Percentiles rank a stretch among this genome's conserved stretches.
Evolutionary conservation across 2,888 invertebrate genomes (phyloP).

Genomic region (Drosophila meridionalis): DNA sequence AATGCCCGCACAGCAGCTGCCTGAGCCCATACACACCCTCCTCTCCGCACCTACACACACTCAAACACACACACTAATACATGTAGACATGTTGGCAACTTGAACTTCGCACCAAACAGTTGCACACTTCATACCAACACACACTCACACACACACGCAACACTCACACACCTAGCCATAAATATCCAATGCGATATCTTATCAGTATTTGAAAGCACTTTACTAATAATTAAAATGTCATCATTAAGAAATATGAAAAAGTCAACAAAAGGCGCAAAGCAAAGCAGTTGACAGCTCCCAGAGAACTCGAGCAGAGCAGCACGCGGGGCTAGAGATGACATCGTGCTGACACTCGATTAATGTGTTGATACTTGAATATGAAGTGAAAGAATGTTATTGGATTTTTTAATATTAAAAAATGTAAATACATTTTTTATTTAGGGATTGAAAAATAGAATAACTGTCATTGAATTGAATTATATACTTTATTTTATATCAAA

Average conservation of each 20-base stretch:
- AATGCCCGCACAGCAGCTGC: slow-evolving; percentile 50
- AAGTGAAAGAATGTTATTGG: too few species aligned
- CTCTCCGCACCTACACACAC: background rate
- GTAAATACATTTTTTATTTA: too few species aligned
- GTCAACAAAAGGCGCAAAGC: slow-evolving; percentile 65
- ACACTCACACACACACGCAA: slow-evolving; percentile 4
- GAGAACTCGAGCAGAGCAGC: slow-evolving; percentile 12
- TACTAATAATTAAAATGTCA: slow-evolving; percentile 84
- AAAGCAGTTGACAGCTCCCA: slow-evolving; percentile 34
- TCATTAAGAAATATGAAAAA: slow-evolving; percentile 82
- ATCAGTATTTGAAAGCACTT: slow-evolving; percentile 79
- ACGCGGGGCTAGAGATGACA: slow-evolving; percentile 15
- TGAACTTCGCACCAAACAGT: slow-evolving; percentile 68
- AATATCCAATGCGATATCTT: slow-evolving; percentile 78
- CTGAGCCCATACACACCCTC: slow-evolving; percentile 1
- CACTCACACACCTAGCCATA: slow-evolving; percentile 44
- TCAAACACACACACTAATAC: slow-evolving; percentile 8
- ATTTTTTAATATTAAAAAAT: too few species aligned
- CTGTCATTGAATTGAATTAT: too few species aligned
- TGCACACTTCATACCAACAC: slow-evolving; percentile 11
- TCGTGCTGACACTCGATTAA: background rate
- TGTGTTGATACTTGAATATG: too few species aligned
- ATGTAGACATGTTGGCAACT: slow-evolving; percentile 42
- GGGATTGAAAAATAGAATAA: too few species aligned
- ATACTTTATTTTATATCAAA: too few species aligned